Percentiles rank a stretch among this genome's conserved stretches.
Evolutionary conservation across 2,888 invertebrate species (phyloP).

Genomic region (Mythimna albipuncta): DNA sequence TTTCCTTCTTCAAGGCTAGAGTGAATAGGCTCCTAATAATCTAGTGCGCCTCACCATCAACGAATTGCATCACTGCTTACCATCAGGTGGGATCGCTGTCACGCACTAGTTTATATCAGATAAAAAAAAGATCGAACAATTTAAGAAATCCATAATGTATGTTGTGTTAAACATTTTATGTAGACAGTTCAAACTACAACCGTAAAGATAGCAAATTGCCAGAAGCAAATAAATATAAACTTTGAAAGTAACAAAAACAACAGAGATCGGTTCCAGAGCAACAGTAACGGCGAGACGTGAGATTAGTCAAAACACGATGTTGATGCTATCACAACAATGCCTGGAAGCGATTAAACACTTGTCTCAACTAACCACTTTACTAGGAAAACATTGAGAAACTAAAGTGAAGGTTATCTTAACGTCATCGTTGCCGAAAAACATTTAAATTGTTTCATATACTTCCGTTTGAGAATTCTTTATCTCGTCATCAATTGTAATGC

Average conservation of each 20-base stretch:
- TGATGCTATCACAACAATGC: conserved; percentile 60
- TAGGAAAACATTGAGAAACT: conserved; percentile 51
- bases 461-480: conserved; percentile 38
- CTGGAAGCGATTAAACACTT: conserved; percentile 52
- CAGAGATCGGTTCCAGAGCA: conserved; percentile 1
- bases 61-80: too few relatives aligned
- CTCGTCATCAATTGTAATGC: not conserved
- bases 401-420: conserved; percentile 41
- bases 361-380: conserved; percentile 46
- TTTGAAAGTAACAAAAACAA: conserved; percentile 28
- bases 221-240: not conserved
- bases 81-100: too few relatives aligned
- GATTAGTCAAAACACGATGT: conserved; percentile 56
- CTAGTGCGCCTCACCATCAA: too few relatives aligned
- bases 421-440: conserved; percentile 41
- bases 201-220: not conserved
- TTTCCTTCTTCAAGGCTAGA: too few relatives aligned
- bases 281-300: conserved; percentile 49
- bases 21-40: too few relatives aligned
- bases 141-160: not conserved
- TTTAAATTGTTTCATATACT: conserved; percentile 23
- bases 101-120: too few relatives aligned
- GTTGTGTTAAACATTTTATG: conserved; percentile 11
- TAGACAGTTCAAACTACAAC: conserved; percentile 5
- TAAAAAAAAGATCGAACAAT: too few relatives aligned